Conservation (phyloP, 2,888 invertebrate genomes). For the Neoscelio sp. region DNA sequence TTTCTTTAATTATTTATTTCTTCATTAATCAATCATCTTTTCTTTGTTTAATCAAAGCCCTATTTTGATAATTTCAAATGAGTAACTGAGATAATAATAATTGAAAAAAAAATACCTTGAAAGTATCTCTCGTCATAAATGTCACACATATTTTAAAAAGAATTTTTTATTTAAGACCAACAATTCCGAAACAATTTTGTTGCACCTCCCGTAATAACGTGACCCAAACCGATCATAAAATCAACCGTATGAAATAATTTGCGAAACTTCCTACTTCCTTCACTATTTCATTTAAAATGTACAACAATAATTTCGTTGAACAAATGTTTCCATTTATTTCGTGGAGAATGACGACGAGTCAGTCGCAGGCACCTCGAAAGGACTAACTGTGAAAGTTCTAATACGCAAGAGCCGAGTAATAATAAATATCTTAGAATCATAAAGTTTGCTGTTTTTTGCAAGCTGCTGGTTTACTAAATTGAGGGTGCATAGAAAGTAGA, state of each 20-base stretch:
- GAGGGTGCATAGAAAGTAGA: constrained; percentile 55
- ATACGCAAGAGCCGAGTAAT: constrained; percentile 32
- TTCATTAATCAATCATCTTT: no score
- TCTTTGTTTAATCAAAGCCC: no score
- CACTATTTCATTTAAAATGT: constrained; percentile 52
- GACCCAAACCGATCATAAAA: constrained; percentile 33
- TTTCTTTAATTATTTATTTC: no score
- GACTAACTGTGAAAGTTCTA: constrained; percentile 37
- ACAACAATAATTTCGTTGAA: constrained; percentile 54
- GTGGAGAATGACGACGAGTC: constrained; percentile 49
- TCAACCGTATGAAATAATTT: constrained; percentile 26
- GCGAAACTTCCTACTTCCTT: constrained; percentile 36
- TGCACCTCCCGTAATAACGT: no score
- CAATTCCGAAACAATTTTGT: no score
- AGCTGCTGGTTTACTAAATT: constrained; percentile 35
- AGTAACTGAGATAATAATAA: no score
- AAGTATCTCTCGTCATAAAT: no score
- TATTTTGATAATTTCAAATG: no score
- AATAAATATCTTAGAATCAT: constrained; percentile 42
- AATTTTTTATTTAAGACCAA: no score
- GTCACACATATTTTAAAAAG: no score
- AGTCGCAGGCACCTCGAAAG: constrained; percentile 56
- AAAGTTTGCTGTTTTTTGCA: constrained; percentile 26
- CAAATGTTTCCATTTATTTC: constrained; percentile 61
- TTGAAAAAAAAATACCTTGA: no score